These are phyloP conservation scores for Otolemur crassicaudatus DNA, from an alignment of 2,797 vertebrate genomes.

Conservation along the genomic window DNA sequence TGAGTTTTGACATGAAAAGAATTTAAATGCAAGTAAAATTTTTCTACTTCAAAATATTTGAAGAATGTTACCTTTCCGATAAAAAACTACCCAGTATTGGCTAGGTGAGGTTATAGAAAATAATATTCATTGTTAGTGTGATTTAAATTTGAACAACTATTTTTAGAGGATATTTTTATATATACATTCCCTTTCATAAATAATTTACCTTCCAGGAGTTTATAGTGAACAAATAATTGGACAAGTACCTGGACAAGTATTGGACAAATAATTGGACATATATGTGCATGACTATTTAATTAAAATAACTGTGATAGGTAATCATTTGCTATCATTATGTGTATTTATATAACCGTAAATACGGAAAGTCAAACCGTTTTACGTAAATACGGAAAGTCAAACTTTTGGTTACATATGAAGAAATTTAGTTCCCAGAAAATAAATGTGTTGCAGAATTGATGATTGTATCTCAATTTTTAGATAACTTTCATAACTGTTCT, in stretches of 20 bases:
- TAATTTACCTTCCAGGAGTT: background rate
- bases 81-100: background rate
- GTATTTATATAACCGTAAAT: background rate
- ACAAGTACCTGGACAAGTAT: background rate
- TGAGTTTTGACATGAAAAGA: background rate
- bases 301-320: background rate
- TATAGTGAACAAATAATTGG: background rate
- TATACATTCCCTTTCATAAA: background rate
- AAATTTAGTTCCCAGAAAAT: background rate
- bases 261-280: background rate
- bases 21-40: background rate
- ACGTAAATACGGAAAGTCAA: too few species aligned
- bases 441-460: background rate
- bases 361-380: too few species aligned
- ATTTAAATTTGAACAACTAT: background rate
- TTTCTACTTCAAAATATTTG: background rate
- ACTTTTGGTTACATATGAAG: background rate
- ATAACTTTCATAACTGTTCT: background rate
- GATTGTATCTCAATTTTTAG: conserved; percentile 8
- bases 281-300: background rate
- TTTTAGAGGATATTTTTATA: background rate
- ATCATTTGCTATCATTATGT: background rate
- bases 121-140: background rate
- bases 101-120: background rate
- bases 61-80: background rate